These are phyloP conservation scores for Crioceris asparagi DNA, from an alignment of 2,888 invertebrate genomes.

Conservation along the genomic window DNA sequence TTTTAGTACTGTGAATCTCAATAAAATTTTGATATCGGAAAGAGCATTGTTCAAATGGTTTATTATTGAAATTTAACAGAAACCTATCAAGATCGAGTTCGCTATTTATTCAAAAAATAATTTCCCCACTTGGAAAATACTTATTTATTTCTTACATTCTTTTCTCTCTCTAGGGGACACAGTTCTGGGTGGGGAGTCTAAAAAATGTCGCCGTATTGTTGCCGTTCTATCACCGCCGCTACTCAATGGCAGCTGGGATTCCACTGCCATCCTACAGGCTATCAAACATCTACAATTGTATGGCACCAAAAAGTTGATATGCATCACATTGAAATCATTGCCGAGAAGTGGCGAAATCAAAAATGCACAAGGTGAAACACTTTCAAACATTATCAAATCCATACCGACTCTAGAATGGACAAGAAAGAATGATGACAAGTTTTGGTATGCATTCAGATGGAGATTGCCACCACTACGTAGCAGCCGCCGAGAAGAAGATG, in stretches of 20 bases:
- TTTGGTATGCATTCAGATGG: conserved; percentile 55
- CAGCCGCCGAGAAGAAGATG: too few relatives aligned
- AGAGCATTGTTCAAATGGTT: too few relatives aligned
- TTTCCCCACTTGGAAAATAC: too few relatives aligned
- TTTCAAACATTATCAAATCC: conserved; percentile 33
- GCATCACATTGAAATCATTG: conserved; percentile 37
- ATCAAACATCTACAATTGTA: conserved; percentile 39
- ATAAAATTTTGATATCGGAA: too few relatives aligned
- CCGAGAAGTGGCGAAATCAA: conserved; percentile 33
- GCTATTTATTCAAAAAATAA: too few relatives aligned
- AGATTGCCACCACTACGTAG: conserved; percentile 46
- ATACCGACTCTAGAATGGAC: conserved; percentile 44
- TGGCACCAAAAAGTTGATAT: conserved; percentile 30
- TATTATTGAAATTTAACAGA: too few relatives aligned
- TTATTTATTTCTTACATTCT: too few relatives aligned
- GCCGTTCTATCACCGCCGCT: conserved; percentile 41
- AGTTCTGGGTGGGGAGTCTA: conserved; percentile 43
- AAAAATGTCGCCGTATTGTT: conserved; percentile 41
- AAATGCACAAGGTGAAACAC: conserved; percentile 41
- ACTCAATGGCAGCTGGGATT: conserved; percentile 40
- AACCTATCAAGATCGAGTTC: too few relatives aligned
- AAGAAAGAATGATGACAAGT: conserved; percentile 34
- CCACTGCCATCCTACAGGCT: conserved; percentile 34
- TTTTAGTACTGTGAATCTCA: too few relatives aligned
- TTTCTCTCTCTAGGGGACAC: too few relatives aligned